Conservation (phyloP, 2,797 vertebrate species). For the Melopsittacus undulatus region DNA sequence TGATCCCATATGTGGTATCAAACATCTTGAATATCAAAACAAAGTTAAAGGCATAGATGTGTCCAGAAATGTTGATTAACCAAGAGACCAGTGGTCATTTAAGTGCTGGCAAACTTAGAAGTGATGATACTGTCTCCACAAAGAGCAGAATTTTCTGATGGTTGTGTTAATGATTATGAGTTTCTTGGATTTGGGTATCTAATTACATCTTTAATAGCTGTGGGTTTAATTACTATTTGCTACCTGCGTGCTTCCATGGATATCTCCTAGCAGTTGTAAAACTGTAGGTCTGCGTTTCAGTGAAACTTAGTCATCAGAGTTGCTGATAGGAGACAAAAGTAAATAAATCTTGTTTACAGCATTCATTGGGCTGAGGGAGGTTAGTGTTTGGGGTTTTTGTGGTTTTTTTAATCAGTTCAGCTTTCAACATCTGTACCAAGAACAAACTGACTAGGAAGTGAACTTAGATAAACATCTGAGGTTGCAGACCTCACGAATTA, state of each 20-base stretch:
- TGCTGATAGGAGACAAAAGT: background rate
- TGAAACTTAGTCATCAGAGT: background rate
- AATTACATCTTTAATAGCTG: background rate
- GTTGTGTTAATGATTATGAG: background rate
- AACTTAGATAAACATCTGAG: background rate
- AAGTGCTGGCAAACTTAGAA: background rate
- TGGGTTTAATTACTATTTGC: background rate
- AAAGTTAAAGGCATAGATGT: background rate
- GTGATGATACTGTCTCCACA: background rate
- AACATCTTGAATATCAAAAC: background rate
- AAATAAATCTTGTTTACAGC: background rate
- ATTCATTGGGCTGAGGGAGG: background rate
- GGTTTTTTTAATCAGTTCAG: background rate
- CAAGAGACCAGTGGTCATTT: background rate
- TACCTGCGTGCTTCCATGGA: background rate
- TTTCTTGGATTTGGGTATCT: background rate
- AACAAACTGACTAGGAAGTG: background rate
- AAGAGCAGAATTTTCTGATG: background rate
- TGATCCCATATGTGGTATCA: background rate
- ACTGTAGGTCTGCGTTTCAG: background rate
- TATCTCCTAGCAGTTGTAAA: background rate
- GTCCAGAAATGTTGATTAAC: background rate
- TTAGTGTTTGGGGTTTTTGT: background rate
- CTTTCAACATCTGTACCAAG: background rate
- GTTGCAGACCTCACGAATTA: background rate